A percentile compares a stretch with the other conserved stretches of the same genome.
phyloP scores from a whole-genome alignment of 2,888 invertebrate species.

The Ophion costatus region DNA sequence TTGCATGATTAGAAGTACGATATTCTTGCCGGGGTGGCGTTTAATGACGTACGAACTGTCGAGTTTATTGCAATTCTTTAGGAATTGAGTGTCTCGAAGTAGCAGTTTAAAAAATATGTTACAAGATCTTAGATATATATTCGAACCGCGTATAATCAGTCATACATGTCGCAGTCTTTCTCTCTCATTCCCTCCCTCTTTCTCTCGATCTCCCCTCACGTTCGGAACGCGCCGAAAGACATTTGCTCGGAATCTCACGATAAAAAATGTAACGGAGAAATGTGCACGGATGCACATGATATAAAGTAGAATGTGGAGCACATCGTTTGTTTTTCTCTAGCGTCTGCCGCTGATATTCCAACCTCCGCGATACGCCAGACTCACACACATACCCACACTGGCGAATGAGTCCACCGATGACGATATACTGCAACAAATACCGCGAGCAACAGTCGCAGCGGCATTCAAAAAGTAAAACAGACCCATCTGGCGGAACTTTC shows the following conservation, averaged over 20 bases:
- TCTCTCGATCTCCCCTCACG: neutral
- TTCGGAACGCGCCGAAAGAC: conserved; percentile 35
- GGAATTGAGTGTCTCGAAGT: conserved; percentile 7
- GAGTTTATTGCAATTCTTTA: neutral
- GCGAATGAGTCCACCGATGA: neutral
- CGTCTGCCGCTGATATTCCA: conserved; percentile 20
- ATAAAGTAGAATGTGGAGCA: conserved; percentile 58
- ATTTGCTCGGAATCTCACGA: conserved; percentile 66
- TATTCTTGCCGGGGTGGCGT: no score
- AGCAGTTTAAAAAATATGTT: conserved; percentile 15
- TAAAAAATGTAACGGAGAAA: conserved; percentile 64
- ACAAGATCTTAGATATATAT: conserved; percentile 12
- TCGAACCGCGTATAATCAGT: conserved; percentile 18
- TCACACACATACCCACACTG: neutral
- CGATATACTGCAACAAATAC: neutral
- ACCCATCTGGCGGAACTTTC: neutral
- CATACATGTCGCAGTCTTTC: neutral
- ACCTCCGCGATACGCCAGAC: conserved; percentile 35
- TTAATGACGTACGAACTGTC: no score
- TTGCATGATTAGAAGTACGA: no score
- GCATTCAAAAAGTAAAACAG: neutral
- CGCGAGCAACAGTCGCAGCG: conserved; percentile 12
- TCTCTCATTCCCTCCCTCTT: neutral
- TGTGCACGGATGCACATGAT: conserved; percentile 41
- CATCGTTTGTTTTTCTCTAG: conserved; percentile 41